Evolutionary conservation across 2,888 invertebrate genomes (phyloP).

Genomic region (Euzophera pinguis): DNA sequence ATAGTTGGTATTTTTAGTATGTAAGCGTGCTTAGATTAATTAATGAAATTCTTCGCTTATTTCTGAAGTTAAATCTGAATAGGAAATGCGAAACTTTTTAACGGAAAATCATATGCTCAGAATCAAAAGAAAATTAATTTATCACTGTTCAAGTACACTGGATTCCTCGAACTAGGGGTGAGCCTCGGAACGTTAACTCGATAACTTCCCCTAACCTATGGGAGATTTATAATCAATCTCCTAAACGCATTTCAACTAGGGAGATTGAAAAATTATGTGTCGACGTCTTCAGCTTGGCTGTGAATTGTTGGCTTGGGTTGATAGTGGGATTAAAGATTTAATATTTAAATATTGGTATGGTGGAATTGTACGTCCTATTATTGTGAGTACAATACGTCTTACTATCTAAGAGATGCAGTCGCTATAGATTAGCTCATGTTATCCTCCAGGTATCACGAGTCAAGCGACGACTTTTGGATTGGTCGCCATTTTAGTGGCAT

Average conservation of each 20-base stretch:
- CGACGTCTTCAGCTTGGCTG: slow-evolving; percentile 36
- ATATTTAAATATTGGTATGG: slow-evolving; percentile 8
- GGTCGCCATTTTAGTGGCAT: too few relatives aligned
- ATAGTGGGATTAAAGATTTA: slow-evolving; percentile 19
- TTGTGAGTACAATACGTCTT: neutral
- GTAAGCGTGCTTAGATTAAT: too few relatives aligned
- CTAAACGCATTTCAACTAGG: slow-evolving; percentile 59
- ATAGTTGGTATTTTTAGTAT: too few relatives aligned
- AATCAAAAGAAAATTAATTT: slow-evolving; percentile 7
- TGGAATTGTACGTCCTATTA: neutral
- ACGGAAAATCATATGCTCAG: neutral
- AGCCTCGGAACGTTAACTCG: slow-evolving; percentile 54
- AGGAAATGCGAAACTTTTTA: too few relatives aligned
- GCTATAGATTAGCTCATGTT: too few relatives aligned
- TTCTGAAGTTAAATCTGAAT: too few relatives aligned
- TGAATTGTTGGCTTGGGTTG: slow-evolving; percentile 21
- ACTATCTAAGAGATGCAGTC: too few relatives aligned
- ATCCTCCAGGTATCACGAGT: too few relatives aligned
- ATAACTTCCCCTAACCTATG: slow-evolving; percentile 53
- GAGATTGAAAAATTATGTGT: slow-evolving; percentile 59
- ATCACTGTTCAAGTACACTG: neutral
- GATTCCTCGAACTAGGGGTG: slow-evolving; percentile 21
- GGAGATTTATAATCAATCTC: slow-evolving; percentile 77
- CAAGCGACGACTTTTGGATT: too few relatives aligned
- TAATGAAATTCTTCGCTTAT: too few relatives aligned